Evolutionary conservation across 2,888 invertebrate genomes (phyloP), one percentile per base, ranked within the genome.

Genomic region (Gnatocerus cornutus): DNA sequence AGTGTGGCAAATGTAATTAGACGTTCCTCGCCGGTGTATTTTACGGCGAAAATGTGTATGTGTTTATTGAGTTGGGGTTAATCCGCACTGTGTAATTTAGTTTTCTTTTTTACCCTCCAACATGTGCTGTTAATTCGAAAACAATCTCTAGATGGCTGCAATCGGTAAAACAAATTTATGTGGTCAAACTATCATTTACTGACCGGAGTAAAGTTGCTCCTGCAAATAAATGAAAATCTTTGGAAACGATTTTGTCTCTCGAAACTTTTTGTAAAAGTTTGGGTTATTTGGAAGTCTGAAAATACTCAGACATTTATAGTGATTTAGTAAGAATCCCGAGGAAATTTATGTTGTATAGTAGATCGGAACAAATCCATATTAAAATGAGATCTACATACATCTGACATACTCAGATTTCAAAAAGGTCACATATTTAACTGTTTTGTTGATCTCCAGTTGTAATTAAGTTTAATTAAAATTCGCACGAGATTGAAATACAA

Each of bases 401-500:
- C 39, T 8, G 16, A 16, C 41, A 27, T 39, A 39, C 39, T 27
- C 33, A 65, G 56, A 58, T 4, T 21, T 21, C 21, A 21, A 21
- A 4, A 21, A 21, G n/a, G 2, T 21, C 21, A 21, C 4, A 58
- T 48, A 10, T 63, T 65, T 58, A 9, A 39, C 13, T 10, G 39
- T 64, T 53, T 43, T 45, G 64, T 53, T 33, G 10, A 33, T 53
- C 41, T 16, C 37, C 9, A 10, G 27, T 13, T 21, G 30, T 62
- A 62, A 68, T 68, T 62, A 68, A 68, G 61, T 58, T 67, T 62
- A 68, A 68, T 68, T 68, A 68, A 61, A 61, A 62, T 68, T 68
- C 59, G 48, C 45, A 39, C 56, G 33, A 13, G 5, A n/a, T 29
- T 41, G 16, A 37, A 50, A 52, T 52, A 61, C 63, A 55, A 45